phyloP scores from a whole-genome alignment of 2,113 vertebrate genomes.

The Pelvicachromis taeniatus region DNA sequence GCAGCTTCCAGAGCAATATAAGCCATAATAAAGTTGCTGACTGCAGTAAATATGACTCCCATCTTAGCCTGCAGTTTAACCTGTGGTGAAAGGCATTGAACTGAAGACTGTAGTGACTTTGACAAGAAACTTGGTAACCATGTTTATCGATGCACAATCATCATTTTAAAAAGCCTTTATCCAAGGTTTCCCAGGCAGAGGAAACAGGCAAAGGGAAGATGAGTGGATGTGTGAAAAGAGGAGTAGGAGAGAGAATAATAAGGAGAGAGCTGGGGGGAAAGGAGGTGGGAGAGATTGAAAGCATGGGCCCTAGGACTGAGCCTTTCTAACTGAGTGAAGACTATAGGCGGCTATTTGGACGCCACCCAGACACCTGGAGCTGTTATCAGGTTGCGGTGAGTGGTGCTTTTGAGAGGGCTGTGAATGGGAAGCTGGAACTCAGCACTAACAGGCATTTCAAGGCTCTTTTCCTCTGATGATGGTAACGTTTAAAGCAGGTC shows the following conservation, averaged over 20 bases:
- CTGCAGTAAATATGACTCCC: conserved; percentile 52
- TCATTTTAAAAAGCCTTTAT: conserved; percentile 1
- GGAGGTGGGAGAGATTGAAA: neutral
- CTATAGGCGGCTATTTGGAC: conserved; percentile 50
- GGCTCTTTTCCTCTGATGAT: conserved; percentile 47
- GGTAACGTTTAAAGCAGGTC: conserved; percentile 52
- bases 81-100: conserved; percentile 28
- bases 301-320: neutral
- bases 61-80: conserved; percentile 38
- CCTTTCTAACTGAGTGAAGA: conserved; percentile 23
- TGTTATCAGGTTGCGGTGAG: conserved; percentile 58
- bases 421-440: conserved; percentile 59
- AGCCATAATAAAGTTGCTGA: conserved; percentile 64
- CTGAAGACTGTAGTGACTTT: conserved; percentile 20
- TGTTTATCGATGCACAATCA: conserved; percentile 36
- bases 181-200: conserved; percentile 9
- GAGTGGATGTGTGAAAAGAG: neutral
- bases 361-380: conserved; percentile 48
- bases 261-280: neutral
- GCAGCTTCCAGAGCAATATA: conserved; percentile 37
- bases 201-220: neutral
- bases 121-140: conserved; percentile 8
- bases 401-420: conserved; percentile 37
- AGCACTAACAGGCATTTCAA: conserved; percentile 59
- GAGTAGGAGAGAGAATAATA: neutral